Conservation (phyloP, 2,113 vertebrate genomes). For the Serinus canaria region DNA sequence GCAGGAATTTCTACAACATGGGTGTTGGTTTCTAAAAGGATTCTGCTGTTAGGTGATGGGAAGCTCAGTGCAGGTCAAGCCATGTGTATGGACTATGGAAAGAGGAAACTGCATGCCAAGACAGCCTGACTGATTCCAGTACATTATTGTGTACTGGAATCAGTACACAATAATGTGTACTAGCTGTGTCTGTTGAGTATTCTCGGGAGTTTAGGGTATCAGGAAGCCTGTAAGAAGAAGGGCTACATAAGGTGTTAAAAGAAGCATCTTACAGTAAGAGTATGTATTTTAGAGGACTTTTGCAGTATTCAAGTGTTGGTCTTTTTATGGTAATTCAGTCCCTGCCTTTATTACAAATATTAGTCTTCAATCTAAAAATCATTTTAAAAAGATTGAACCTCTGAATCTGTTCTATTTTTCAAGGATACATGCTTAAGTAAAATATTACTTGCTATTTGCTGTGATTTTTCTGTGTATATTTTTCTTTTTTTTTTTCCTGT, state of each 20-base stretch:
- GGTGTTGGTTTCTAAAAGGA: neutral
- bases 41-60: neutral
- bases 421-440: neutral
- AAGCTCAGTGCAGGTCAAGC: neutral
- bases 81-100: neutral
- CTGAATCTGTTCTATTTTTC: neutral
- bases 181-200: neutral
- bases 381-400: neutral
- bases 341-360: neutral
- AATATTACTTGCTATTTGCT: neutral
- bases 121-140: neutral
- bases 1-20: neutral
- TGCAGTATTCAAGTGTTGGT: neutral
- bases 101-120: neutral
- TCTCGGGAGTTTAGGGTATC: neutral
- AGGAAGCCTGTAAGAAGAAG: neutral
- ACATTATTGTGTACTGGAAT: neutral
- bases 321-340: neutral
- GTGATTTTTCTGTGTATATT: neutral
- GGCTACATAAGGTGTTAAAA: neutral
- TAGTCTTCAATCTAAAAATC: neutral
- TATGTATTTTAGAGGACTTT: neutral
- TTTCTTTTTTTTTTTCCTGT: neutral
- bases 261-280: neutral
- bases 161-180: too few species aligned